phyloP scores from a whole-genome alignment of 2,113 vertebrate genomes.

The Myodes glareolus region DNA sequence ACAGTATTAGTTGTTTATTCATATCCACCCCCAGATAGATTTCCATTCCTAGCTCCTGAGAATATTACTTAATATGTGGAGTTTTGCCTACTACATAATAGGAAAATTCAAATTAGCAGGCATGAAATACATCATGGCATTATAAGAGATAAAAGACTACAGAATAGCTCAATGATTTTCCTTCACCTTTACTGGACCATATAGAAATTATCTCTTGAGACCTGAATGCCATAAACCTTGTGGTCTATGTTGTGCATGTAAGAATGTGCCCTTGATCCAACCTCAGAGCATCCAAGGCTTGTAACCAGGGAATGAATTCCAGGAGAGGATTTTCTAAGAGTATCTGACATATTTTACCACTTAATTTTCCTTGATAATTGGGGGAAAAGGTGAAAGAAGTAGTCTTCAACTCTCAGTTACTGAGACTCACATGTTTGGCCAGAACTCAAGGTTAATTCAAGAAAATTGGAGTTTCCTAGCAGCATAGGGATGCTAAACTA shows the following conservation, averaged over 20 bases:
- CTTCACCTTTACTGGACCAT: neutral
- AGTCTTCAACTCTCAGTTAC: neutral
- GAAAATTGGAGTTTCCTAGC: neutral
- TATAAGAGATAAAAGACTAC: neutral
- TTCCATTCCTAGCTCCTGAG: neutral
- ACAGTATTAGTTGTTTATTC: too few relatives aligned
- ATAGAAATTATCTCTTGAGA: slow-evolving; percentile 4
- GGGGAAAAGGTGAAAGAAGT: neutral
- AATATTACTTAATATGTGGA: neutral
- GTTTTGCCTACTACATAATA: neutral
- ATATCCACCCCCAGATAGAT: neutral
- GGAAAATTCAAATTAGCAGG: neutral
- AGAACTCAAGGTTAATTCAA: neutral
- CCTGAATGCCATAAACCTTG: neutral
- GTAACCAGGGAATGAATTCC: neutral
- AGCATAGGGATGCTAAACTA: neutral
- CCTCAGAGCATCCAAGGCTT: neutral
- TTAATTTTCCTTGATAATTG: slow-evolving; percentile 21
- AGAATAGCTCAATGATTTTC: neutral
- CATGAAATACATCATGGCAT: neutral
- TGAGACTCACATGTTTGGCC: neutral
- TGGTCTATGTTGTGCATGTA: neutral
- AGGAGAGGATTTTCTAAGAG: neutral
- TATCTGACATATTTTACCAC: slow-evolving; percentile 6
- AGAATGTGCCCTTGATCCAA: neutral